Evolutionary conservation across 2,888 invertebrate genomes (phyloP).

Genomic region (Torymus auratus): DNA sequence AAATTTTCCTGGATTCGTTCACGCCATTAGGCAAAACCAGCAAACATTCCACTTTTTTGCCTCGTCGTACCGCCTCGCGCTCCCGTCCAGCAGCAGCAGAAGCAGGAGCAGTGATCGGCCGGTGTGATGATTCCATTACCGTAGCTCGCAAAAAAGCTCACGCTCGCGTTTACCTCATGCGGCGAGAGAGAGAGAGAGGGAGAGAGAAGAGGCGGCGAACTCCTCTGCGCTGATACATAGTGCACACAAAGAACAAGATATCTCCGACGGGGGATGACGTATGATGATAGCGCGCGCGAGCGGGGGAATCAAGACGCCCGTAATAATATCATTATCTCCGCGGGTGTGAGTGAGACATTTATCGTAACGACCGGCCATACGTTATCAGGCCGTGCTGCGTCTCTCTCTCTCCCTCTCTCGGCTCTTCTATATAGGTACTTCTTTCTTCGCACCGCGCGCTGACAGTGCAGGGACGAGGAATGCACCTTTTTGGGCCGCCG

Average conservation of each 20-base stretch:
- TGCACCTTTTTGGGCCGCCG: neutral
- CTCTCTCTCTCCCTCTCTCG: conserved; percentile 3
- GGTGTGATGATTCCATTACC: conserved; percentile 43
- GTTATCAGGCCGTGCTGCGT: conserved; percentile 34
- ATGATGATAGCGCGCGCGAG: conserved; percentile 45
- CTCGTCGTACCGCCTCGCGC: too few relatives aligned
- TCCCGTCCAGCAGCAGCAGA: neutral
- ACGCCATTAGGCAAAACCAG: conserved; percentile 55
- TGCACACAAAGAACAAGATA: neutral
- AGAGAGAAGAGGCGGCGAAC: neutral
- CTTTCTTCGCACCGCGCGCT: neutral
- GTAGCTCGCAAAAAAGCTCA: conserved; percentile 35
- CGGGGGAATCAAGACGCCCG: conserved; percentile 27
- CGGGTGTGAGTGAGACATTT: conserved; percentile 53
- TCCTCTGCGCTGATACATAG: too few relatives aligned
- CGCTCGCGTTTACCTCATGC: conserved; percentile 29
- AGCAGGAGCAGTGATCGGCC: conserved; percentile 3
- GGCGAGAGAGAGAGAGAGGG: neutral
- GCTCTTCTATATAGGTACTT: neutral
- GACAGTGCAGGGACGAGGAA: neutral
- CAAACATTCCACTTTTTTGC: conserved; percentile 10
- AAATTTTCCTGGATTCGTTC: conserved; percentile 19
- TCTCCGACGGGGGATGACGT: conserved; percentile 35
- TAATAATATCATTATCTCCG: conserved; percentile 56
- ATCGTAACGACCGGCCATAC: conserved; percentile 47